A percentile compares a stretch with the other conserved stretches of the same genome.
Evolutionary conservation across 2,797 vertebrate genomes (phyloP).

Genomic region (Eulemur coronatus): DNA sequence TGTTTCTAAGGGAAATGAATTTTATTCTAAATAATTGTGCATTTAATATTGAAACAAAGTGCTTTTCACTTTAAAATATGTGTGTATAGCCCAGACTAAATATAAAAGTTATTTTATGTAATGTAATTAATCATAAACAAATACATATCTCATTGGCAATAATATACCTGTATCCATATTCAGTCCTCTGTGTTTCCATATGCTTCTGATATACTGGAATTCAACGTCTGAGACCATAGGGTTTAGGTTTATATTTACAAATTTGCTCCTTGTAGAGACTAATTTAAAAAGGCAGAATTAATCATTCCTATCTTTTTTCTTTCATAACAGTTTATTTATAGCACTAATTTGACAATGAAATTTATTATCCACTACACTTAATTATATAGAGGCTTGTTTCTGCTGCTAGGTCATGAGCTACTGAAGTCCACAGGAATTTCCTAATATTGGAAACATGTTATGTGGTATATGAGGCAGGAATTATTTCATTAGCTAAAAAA

Average conservation of each 20-base stretch:
- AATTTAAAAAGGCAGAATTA: neutral
- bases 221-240: neutral
- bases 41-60: neutral
- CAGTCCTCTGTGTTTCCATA: neutral
- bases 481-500: slow-evolving; percentile 1
- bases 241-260: neutral
- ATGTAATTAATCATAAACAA: neutral
- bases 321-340: neutral
- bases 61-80: neutral
- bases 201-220: neutral
- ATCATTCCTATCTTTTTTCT: neutral
- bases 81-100: neutral
- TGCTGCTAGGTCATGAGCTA: neutral
- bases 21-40: neutral
- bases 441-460: neutral
- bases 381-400: neutral
- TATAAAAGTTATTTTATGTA: neutral
- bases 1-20: neutral
- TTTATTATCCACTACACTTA: neutral
- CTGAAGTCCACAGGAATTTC: neutral
- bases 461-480: neutral
- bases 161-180: neutral
- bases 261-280: neutral
- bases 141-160: neutral
- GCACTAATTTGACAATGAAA: neutral